Evolutionary conservation across 2,888 invertebrate genomes (phyloP), one percentile per base, ranked within the genome.

Genomic region (Meloe dianella): DNA sequence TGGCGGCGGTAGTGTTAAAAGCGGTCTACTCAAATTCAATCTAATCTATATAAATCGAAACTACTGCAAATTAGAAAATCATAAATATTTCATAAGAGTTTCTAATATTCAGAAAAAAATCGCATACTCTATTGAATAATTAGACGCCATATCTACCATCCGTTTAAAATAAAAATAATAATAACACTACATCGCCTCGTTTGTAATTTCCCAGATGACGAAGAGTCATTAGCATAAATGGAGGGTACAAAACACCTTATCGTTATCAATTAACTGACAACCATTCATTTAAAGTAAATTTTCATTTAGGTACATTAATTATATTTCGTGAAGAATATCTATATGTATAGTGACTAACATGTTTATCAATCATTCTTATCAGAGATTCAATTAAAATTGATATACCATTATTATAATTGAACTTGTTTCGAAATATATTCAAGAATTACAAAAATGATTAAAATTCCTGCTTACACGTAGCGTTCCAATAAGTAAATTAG

Each of bases 381-480:
- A 20, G 2, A 27, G n/a, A 60, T 60, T 58, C 38, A 38, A 35
- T 32, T 60, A 20, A 47, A 38, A 60, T 41, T 60, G n/a, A 60
- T 58, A 58, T 29, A 60, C 24, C 41, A 27, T 60, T 60, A 60
- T 41, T 41, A 5, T 60, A 60, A 60, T 60, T 38, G 54, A 27
- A 54, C 7, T 2, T 20, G 9, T 20, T 20, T 20, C 17, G 0
- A 20, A 47, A 24, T 5, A 0, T 4, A 27, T 27, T 27, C 27
- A 27, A 27, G 4, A 27, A 27, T n/a, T n/a, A n/a, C 2, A 27
- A 27, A 27, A 3, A 3, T 27, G 27, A 27, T 27, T 27, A 27
- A 27, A 27, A 4, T 4, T 27, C 27, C 27, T 27, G n/a, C n/a
- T 27, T 27, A 27, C n/a, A n/a, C n/a, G n/a, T n/a, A n/a, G n/a